Conservation (phyloP, 1,140 invertebrate species). For the Drosophila ironensis region DNA sequence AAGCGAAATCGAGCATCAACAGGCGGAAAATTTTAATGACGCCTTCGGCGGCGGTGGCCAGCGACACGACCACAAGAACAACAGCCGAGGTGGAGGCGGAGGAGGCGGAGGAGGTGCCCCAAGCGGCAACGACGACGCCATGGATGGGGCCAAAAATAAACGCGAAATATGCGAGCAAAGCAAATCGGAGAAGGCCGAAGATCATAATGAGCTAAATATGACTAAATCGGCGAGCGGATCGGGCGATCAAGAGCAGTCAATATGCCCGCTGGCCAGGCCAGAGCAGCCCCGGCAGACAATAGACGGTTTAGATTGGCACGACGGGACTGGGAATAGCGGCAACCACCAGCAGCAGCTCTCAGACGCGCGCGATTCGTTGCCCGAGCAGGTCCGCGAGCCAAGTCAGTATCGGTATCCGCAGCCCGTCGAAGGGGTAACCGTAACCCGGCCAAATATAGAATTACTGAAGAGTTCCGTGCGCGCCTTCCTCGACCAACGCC, state of each 20-base stretch:
- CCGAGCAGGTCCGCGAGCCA: constrained; percentile 62
- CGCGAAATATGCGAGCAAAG: constrained; percentile 74
- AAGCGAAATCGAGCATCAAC: constrained; percentile 77
- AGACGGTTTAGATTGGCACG: constrained; percentile 17
- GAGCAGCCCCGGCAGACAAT: too few relatives aligned
- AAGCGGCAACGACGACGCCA: constrained; percentile 54
- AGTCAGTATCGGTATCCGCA: constrained; percentile 13
- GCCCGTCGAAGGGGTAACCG: constrained; percentile 8
- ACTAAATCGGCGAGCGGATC: constrained; percentile 52
- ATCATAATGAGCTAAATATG: constrained; percentile 76
- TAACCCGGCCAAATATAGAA: constrained; percentile 61
- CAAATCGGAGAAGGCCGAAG: constrained; percentile 68
- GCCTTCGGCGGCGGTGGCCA: constrained; percentile 44
- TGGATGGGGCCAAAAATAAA: constrained; percentile 76
- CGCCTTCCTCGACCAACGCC: constrained; percentile 31
- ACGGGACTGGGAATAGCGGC: constrained; percentile 23
- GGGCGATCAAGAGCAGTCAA: constrained; percentile 71
- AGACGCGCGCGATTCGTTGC: constrained; percentile 78
- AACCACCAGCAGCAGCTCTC: constrained; percentile 57
- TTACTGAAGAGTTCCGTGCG: constrained; percentile 50
- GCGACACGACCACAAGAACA: constrained; percentile 49
- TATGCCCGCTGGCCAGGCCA: constrained; percentile 66
- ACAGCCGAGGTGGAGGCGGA: neutral
- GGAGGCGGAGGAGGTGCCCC: constrained; percentile 3
- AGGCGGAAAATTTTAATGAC: constrained; percentile 80